Conservation (phyloP, 2,113 vertebrate species). For the Aptenodytes forsteri region DNA sequence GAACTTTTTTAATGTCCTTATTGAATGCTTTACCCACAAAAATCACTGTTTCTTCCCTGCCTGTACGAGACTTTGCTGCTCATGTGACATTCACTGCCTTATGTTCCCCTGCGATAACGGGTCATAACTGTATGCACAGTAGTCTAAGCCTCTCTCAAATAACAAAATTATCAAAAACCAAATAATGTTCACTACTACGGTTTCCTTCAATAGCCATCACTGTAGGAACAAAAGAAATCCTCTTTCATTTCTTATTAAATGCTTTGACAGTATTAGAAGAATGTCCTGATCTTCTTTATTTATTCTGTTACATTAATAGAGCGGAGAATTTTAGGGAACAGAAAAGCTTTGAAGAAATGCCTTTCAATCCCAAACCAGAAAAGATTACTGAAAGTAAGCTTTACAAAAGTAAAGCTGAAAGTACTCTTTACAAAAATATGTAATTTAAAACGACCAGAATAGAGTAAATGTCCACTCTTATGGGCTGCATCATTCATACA, state of each 20-base stretch:
- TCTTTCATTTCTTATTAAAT: constrained; percentile 24
- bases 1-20: neutral
- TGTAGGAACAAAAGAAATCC: constrained; percentile 42
- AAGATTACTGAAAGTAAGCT: neutral
- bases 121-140: neutral
- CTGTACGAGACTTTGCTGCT: neutral
- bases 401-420: neutral
- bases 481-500: neutral
- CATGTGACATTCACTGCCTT: neutral
- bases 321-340: neutral
- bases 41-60: neutral
- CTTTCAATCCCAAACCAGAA: neutral
- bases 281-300: neutral
- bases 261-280: constrained; percentile 12
- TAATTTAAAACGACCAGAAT: neutral
- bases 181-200: neutral
- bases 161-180: constrained; percentile 10
- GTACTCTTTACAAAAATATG: neutral
- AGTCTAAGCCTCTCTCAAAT: constrained; percentile 21
- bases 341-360: constrained; percentile 3
- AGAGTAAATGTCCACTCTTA: neutral
- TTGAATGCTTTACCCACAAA: neutral
- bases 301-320: neutral
- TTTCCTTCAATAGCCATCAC: neutral
- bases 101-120: neutral